Base-by-base conservation (phyloP, 2,888 invertebrate genomes). In the Hemithea aestivaria region DNA sequence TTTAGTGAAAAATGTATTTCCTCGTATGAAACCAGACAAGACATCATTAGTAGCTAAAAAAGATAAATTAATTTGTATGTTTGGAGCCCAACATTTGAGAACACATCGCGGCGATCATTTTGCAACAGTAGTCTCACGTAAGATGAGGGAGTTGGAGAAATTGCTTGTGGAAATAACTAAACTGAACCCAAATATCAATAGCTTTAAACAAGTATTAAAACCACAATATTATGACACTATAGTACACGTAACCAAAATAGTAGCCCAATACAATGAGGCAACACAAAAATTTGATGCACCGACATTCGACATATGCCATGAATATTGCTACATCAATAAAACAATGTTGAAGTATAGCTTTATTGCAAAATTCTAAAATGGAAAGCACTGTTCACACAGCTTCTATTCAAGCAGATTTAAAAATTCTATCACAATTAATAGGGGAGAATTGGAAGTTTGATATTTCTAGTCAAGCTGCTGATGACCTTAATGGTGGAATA, bases 61-160 rank as follows among this genome's bases (percentile, higher is more conserved):
- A 45, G 45, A 53, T 39, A 6, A 10, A 2, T 34, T 49, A 6
- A 53, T 53, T 8, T 50, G 48, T 40, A 39, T 37, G 7, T 53
- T 53, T 32, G 50, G 50, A 9, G 29, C 35, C 3, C 33, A 48
- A 32, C 16, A 27, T 20, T 45, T 48, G 33, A 40, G 20, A 24
- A 42, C 25, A 20, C 53, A 50, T 23, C 23, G 53, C 1, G 51
- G 47, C 36, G 38, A 48, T 41, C 53, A 53, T 41, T 51, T 48
- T 33, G 28, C 43, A 8, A 51, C 42, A 35, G 48, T 48, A 5
- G 34, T 33, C 3, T 53, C 53, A 7, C 12, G 48, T 27, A 53
- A 53, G 40, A 35, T 35, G 34, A 20, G 34, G 6, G 49, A 53
- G 16, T 23, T 49, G 4, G 45, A 33, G 6, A 49, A 52, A 38